A percentile compares a stretch with the other conserved stretches of the same genome.
Conservation (phyloP, 1,140 invertebrate species). For the Maconellicoccus hirsutus region DNA sequence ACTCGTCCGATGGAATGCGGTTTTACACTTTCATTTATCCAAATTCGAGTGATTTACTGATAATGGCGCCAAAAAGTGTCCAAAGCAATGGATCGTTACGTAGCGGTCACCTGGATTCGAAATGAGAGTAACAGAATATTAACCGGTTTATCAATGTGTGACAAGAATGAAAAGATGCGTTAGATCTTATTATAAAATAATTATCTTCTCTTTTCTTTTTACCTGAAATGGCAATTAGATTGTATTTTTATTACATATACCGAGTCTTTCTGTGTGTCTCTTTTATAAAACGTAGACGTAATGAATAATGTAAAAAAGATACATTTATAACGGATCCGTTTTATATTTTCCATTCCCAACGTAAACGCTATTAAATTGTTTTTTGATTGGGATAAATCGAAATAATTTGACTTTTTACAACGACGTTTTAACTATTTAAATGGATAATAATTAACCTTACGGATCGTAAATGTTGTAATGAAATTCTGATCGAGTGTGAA, state of each 20-base stretch:
- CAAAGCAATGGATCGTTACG: background rate
- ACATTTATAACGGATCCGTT: background rate
- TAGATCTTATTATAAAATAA: background rate
- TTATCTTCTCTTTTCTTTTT: conserved; percentile 10
- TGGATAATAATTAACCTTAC: background rate
- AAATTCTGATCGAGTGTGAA: background rate
- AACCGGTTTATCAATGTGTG: background rate
- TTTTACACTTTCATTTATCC: conserved; percentile 1
- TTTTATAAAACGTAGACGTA: background rate
- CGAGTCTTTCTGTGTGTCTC: background rate
- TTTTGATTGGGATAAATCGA: background rate
- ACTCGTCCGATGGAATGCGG: background rate
- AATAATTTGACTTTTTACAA: background rate
- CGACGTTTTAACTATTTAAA: background rate
- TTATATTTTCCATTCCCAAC: background rate
- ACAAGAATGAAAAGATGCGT: background rate
- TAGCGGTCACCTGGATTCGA: background rate
- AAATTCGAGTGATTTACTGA: conserved; percentile 1
- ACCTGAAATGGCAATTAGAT: conserved; percentile 2
- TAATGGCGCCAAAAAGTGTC: background rate
- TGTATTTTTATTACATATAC: background rate
- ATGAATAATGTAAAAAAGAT: conserved; percentile 1
- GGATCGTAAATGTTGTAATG: background rate
- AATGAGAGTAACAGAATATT: background rate
- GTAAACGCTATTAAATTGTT: background rate